A percentile compares a stretch with the other conserved stretches of the same genome.
These are phyloP conservation scores for Trematomus bernacchii DNA, from an alignment of 2,797 vertebrate species.

Conservation along the genomic window DNA sequence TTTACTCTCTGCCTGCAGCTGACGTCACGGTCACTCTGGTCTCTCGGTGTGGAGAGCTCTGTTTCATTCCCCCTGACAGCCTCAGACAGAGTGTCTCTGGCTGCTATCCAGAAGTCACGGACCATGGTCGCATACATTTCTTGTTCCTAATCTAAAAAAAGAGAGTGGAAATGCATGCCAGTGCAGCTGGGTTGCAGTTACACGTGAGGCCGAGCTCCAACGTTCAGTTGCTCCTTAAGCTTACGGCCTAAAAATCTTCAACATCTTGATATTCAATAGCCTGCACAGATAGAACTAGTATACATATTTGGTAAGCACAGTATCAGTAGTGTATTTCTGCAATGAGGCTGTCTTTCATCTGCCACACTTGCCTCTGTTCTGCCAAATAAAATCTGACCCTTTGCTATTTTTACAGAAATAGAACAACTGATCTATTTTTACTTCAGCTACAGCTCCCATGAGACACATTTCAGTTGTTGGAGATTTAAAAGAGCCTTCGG, in stretches of 20 bases:
- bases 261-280: not conserved
- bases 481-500: conserved; percentile 7
- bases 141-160: not conserved
- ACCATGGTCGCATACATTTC: not conserved
- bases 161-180: not conserved
- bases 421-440: conserved; percentile 32
- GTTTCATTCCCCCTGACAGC: not conserved
- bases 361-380: not conserved
- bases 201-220: not conserved
- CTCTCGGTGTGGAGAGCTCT: not conserved
- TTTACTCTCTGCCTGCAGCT: not conserved
- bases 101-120: not conserved
- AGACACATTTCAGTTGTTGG: not conserved
- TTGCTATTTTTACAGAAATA: conserved; percentile 20
- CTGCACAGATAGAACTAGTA: not conserved
- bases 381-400: conserved; percentile 5
- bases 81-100: not conserved
- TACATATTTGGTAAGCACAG: not conserved
- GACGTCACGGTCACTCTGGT: not conserved
- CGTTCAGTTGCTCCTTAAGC: not conserved
- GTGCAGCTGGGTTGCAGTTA: not conserved
- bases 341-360: conserved; percentile 1
- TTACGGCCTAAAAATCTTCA: not conserved
- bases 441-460: not conserved
- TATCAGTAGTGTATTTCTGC: not conserved